A percentile compares a stretch with the other conserved stretches of the same genome.
Evolutionary conservation across 2,888 invertebrate species (phyloP).

Genomic region (Pasiphila rectangulata): DNA sequence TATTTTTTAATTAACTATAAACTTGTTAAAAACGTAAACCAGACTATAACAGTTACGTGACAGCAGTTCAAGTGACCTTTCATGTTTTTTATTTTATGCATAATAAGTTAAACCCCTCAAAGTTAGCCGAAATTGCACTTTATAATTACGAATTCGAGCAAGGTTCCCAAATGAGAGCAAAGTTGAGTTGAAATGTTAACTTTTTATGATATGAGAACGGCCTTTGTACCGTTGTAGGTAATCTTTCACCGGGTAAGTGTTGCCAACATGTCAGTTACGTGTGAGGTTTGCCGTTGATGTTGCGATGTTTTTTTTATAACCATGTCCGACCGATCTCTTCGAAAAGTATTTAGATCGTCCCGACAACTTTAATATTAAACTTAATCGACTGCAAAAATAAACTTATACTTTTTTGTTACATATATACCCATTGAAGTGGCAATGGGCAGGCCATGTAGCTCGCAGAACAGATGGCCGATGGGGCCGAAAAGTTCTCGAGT

Average conservation of each 20-base stretch:
- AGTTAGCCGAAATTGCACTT: conserved; percentile 31
- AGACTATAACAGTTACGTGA: conserved; percentile 5
- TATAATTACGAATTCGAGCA: conserved; percentile 40
- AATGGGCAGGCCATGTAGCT: no score
- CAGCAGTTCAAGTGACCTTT: conserved; percentile 19
- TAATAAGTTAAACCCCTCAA: conserved; percentile 34
- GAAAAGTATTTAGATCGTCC: no score
- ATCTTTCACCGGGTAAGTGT: conserved; percentile 40
- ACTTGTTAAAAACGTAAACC: background rate
- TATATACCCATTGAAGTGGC: no score
- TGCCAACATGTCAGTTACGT: no score
- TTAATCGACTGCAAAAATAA: no score
- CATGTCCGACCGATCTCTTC: no score
- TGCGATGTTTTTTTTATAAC: no score
- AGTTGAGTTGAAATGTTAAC: conserved; percentile 42
- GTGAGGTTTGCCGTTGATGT: no score
- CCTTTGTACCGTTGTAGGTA: conserved; percentile 40
- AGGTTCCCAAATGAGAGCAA: conserved; percentile 57
- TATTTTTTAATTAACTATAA: background rate
- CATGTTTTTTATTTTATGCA: conserved; percentile 31
- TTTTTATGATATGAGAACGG: conserved; percentile 40
- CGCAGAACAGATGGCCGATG: no score
- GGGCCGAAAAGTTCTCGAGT: no score
- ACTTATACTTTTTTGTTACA: no score
- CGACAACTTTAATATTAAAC: no score